Evolutionary conservation across 2,113 vertebrate species (phyloP).

Genomic region (Lampris incognitus): DNA sequence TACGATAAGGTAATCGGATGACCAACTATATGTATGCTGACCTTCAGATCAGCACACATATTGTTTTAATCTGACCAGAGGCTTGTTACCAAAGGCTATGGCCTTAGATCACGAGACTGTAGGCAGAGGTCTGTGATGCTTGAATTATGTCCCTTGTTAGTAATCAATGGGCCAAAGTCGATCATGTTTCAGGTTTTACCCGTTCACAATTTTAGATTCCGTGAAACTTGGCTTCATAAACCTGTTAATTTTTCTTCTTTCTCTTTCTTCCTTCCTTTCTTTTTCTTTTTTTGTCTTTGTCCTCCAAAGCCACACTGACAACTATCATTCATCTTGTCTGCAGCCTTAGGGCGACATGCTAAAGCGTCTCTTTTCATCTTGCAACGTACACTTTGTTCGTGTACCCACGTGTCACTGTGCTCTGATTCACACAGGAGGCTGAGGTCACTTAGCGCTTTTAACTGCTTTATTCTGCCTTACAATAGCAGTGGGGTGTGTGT

Average conservation of each 20-base stretch:
- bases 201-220: neutral
- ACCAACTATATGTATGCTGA: too few species aligned
- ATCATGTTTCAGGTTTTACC: slow-evolving; percentile 6
- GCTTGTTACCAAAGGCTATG: neutral
- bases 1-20: too few species aligned
- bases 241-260: slow-evolving; percentile 13
- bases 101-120: neutral
- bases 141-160: neutral
- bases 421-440: neutral
- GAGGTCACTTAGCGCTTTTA: neutral
- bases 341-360: neutral
- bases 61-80: too few species aligned
- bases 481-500: slow-evolving; percentile 6
- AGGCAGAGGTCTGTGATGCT: neutral
- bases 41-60: too few species aligned
- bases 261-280: neutral
- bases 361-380: slow-evolving; percentile 16
- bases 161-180: neutral
- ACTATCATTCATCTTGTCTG: neutral
- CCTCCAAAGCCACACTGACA: neutral
- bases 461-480: neutral
- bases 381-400: slow-evolving; percentile 30
- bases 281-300: slow-evolving; percentile 1
- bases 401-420: neutral
- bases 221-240: neutral